Evolutionary conservation across 2,797 vertebrate species (phyloP), one percentile per base, ranked within the genome.

Genomic region (Darevskia nairensis): DNA sequence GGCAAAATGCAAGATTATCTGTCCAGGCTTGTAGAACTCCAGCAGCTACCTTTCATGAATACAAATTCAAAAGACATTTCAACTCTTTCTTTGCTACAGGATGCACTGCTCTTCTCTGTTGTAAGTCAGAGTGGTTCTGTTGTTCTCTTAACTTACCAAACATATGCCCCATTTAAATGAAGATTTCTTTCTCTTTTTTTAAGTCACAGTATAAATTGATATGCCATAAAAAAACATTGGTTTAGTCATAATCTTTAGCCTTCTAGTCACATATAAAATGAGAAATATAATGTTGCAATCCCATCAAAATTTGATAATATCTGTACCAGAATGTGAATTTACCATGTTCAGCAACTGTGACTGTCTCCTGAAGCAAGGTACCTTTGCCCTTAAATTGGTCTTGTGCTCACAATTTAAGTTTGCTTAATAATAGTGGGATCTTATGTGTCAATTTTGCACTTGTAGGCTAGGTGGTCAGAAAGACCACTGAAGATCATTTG

Each of bases 1-100:
- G 32, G 72, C 79, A 89, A 44, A 55, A 82, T 55, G 11, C 32
- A 82, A 82, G 50, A 80, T 32, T 41, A 69, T 76, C 32, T 77
- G 64, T 35, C 44, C 59, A 32, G 41, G 29, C 69, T 84, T 72
- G 59, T 79, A 81, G 32, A 89, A 64, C 17, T 76, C 25, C 21
- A 68, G n/a, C 13, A 46, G 2, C 32, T 76, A 76, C 55, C 35
- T 55, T 86, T 68, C 32, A 1, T 80, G 29, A 46, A 72, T 72
- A 19, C 39, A 69, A 61, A 44, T 50, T 69, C 29, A 61, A 0
- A 29, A 89, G 27, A 55, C 32, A 44, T 78, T 61, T 46, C 0
- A 0, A 8, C 50, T 83, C 6, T 1, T 7, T 82, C 29, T 86
- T 32, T 85, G 35, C 6, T 41, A 59, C 23, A 80, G 19, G 29